Evolutionary conservation across 2,888 invertebrate genomes (phyloP), one percentile per base, ranked within the genome.

Genomic region (Spisula solida): DNA sequence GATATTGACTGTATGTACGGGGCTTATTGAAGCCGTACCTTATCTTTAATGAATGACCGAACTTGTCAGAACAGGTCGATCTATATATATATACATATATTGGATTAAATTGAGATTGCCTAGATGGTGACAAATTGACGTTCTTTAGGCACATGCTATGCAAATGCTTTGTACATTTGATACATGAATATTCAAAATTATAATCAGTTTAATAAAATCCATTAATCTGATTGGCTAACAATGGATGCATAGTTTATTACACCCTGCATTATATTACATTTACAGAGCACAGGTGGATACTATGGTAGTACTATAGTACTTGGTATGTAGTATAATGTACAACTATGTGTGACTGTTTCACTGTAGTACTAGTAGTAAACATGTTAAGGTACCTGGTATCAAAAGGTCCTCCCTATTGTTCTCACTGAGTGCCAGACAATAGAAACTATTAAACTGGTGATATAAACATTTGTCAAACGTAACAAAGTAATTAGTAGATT

Each of bases 181-280:
- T 81, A 47, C 75, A 81, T 86, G 81, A 86, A 86, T 82, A 87
- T 87, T 81, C 88, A 20, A 80, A 66, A 80, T 47, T 66, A 78
- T 88, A 88, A 88, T 88, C 84, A 80, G 56, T 84, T 84, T 84
- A 81, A 81, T 75, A 31, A 51, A 84, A 66, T 80, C 41, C 70
- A 80, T 41, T 88, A 88, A 88, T 66, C 79, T 84, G 84, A 88
- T 88, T 80, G 88, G 88, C 51, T 81, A 80, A 84, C 31, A 56
- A 78, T 87, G n/a, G 78, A 87, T 82, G 82, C 82, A 87, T 82
- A 31, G 70, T 82, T 55, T 80, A 60, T 55, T 41, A 85, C 41
- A 79, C n/a, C 25, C 20, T 5, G 41, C 55, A 20, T 29, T 78
- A 55, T 85, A 48, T n/a, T 51, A 47, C 25, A 20, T 29, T 82